Percentiles rank a stretch among this genome's conserved stretches.
phyloP scores from a whole-genome alignment of 2,888 invertebrate genomes.

The Cantharis rustica region DNA sequence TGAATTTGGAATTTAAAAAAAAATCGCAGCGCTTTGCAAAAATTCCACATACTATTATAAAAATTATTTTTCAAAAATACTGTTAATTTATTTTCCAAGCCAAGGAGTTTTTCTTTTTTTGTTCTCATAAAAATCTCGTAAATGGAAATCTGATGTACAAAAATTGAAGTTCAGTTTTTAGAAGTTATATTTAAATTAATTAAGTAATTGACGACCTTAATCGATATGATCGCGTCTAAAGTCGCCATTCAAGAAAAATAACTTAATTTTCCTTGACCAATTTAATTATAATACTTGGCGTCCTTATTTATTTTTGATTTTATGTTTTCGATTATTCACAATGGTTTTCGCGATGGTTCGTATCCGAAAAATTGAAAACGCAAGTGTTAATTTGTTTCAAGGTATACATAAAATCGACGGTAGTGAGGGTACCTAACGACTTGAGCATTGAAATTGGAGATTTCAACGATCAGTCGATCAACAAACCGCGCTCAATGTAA shows the following conservation, averaged over 20 bases:
- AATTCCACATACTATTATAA: too few relatives aligned
- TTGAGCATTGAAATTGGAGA: conserved; percentile 17
- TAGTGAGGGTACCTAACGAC: conserved; percentile 13
- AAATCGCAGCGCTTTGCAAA: too few relatives aligned
- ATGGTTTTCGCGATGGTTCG: neutral
- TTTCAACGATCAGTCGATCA: conserved; percentile 27
- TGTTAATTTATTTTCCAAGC: too few relatives aligned
- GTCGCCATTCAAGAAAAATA: neutral
- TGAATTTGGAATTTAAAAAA: too few relatives aligned
- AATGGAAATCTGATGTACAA: too few relatives aligned
- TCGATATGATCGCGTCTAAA: neutral
- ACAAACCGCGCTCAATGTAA: conserved; percentile 18
- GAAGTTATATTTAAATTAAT: neutral
- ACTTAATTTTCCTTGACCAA: neutral
- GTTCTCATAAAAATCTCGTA: too few relatives aligned
- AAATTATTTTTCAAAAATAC: too few relatives aligned
- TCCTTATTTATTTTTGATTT: neutral
- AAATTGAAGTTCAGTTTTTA: too few relatives aligned
- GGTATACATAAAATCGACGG: neutral
- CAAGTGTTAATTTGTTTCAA: neutral
- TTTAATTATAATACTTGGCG: neutral
- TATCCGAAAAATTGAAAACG: neutral
- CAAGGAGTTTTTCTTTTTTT: too few relatives aligned
- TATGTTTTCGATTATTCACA: neutral
- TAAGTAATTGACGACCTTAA: neutral